These are phyloP conservation scores for Pristionchus pacificus DNA, from an alignment of 1,140 invertebrate genomes.

Conservation along the genomic window DNA sequence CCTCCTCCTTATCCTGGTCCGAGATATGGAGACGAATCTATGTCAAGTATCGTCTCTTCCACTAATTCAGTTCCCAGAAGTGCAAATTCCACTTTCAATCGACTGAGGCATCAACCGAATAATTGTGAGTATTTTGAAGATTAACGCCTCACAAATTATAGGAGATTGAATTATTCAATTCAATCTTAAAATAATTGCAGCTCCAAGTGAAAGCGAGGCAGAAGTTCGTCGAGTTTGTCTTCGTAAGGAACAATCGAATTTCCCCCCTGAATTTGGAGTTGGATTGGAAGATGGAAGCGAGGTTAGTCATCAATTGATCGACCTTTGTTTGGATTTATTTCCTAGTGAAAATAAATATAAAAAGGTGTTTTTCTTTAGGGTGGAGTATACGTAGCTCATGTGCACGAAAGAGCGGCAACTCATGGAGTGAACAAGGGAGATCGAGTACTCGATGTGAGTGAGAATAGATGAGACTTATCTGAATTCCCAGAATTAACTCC, in stretches of 20 bases:
- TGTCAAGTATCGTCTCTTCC: conserved; percentile 31
- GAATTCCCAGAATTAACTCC: not conserved
- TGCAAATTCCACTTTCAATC: conserved; percentile 17
- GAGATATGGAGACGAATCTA: conserved; percentile 26
- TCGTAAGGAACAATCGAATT: conserved; percentile 9
- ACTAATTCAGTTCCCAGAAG: conserved; percentile 29
- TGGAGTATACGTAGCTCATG: conserved; percentile 31
- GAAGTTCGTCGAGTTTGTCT: conserved; percentile 25
- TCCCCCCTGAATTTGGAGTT: conserved; percentile 22
- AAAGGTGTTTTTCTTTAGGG: too few species aligned
- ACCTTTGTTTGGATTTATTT: too few species aligned
- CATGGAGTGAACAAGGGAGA: conserved; percentile 28
- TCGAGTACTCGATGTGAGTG: conserved; percentile 29
- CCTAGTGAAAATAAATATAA: too few species aligned
- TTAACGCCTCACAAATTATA: too few species aligned
- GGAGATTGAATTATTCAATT: too few species aligned
- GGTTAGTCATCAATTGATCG: too few species aligned
- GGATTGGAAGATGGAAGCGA: conserved; percentile 17
- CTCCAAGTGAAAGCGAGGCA: conserved; percentile 10
- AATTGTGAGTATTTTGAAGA: conserved; percentile 26
- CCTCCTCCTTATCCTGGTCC: conserved; percentile 35
- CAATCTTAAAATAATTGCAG: too few species aligned
- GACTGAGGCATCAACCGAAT: conserved; percentile 10
- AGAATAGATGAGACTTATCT: not conserved
- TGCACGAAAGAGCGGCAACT: conserved; percentile 20